phyloP scores from a whole-genome alignment of 1,140 invertebrate species.

The Drosophila kanapiae region DNA sequence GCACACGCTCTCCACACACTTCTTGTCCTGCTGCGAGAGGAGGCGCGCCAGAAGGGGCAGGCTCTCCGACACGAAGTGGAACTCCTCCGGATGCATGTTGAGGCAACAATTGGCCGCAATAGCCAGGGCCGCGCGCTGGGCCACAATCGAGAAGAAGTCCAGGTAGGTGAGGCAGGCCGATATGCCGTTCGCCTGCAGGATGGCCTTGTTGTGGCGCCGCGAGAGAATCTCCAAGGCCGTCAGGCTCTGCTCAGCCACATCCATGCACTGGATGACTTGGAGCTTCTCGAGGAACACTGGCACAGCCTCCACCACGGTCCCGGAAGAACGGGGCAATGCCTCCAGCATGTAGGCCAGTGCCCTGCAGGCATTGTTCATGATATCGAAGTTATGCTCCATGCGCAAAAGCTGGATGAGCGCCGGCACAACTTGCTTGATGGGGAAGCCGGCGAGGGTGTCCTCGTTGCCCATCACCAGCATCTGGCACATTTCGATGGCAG shows the following conservation, averaged over 20 bases:
- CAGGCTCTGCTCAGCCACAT: slow-evolving; percentile 98
- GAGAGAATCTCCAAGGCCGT: slow-evolving; percentile 99
- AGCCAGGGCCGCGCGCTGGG: slow-evolving; percentile 96
- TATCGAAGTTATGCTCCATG: slow-evolving; percentile 99
- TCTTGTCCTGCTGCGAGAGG: slow-evolving; percentile 98
- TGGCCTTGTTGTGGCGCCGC: slow-evolving; percentile 97
- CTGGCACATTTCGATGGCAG: slow-evolving; percentile 99
- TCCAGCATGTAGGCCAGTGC: slow-evolving; percentile 99
- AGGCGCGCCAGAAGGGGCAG: slow-evolving; percentile 93
- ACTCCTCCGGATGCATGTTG: slow-evolving; percentile 96
- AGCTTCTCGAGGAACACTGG: slow-evolving; percentile 98
- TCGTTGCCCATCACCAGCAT: slow-evolving; percentile 99
- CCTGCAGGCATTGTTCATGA: slow-evolving; percentile 99
- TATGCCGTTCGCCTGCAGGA: slow-evolving; percentile 97
- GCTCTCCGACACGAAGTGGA: slow-evolving; percentile 95
- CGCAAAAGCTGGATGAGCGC: slow-evolving; percentile 94
- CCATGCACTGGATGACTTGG: slow-evolving; percentile 99
- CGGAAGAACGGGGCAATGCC: slow-evolving; percentile 97
- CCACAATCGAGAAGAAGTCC: slow-evolving; percentile 99
- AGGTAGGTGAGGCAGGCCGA: slow-evolving; percentile 97
- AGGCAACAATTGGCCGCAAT: slow-evolving; percentile 99
- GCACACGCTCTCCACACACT: slow-evolving; percentile 98
- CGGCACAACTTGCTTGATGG: slow-evolving; percentile 98
- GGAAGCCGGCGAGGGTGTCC: slow-evolving; percentile 98
- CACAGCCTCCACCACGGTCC: slow-evolving; percentile 98